A percentile compares a stretch with the other conserved stretches of the same genome.
Conservation (phyloP, 2,888 invertebrate genomes). For the Archips crataeganus region DNA sequence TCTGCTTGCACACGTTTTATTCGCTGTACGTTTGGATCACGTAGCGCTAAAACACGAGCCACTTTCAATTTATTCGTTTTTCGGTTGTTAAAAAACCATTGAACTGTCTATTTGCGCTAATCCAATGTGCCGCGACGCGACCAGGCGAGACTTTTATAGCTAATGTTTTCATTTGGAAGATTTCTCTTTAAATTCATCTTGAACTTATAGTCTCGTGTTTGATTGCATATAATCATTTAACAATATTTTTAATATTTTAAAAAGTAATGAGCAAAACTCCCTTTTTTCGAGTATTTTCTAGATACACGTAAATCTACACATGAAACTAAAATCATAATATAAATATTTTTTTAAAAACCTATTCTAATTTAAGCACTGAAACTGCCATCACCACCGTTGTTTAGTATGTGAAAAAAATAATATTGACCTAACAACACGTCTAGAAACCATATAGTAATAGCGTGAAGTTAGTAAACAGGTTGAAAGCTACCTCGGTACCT, state of each 20-base stretch:
- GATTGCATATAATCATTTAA: too few species aligned
- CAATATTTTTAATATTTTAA: too few species aligned
- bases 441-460: not conserved
- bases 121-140: slow-evolving; percentile 22
- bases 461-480: slow-evolving; percentile 25
- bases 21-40: slow-evolving; percentile 52
- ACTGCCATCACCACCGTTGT: not conserved
- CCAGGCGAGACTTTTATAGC: slow-evolving; percentile 19
- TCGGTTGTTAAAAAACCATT: slow-evolving; percentile 40
- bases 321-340: too few species aligned
- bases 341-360: not conserved
- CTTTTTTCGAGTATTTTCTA: too few species aligned
- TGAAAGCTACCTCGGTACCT: slow-evolving; percentile 45
- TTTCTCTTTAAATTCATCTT: slow-evolving; percentile 3
- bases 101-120: slow-evolving; percentile 37
- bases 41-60: slow-evolving; percentile 46
- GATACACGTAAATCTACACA: too few species aligned
- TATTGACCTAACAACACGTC: not conserved
- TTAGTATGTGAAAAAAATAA: not conserved
- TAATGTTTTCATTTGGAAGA: not conserved
- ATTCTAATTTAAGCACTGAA: not conserved
- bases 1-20: slow-evolving; percentile 45
- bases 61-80: slow-evolving; percentile 40
- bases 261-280: too few species aligned
- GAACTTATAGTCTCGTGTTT: too few species aligned